phyloP scores from a whole-genome alignment of 2,888 invertebrate genomes.

The Drosophila austrosaltans region DNA sequence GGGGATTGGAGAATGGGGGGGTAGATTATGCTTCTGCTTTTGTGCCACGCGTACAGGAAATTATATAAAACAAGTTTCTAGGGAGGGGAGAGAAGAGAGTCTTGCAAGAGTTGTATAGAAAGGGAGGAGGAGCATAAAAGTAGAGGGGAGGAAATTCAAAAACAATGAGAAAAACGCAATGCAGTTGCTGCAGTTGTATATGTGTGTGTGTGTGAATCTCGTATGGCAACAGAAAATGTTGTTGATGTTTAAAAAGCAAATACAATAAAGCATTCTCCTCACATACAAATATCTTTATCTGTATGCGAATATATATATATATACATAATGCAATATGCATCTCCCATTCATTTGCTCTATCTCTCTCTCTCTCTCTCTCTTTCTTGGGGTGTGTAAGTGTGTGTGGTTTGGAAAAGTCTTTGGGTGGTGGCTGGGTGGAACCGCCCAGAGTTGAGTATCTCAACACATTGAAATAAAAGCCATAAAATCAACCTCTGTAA shows the following conservation, averaged over 20 bases:
- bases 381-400: constrained; percentile 21
- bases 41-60: constrained; percentile 79
- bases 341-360: constrained; percentile 18
- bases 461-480: constrained; percentile 59
- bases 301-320: constrained; percentile 11
- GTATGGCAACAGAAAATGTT: constrained; percentile 61
- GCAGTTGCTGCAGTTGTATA: constrained; percentile 46
- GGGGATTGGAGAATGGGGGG: constrained; percentile 21
- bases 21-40: constrained; percentile 65
- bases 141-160: constrained; percentile 31
- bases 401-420: constrained; percentile 45
- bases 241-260: constrained; percentile 69
- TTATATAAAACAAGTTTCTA: constrained; percentile 76
- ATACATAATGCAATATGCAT: constrained; percentile 18
- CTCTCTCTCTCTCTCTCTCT: constrained; percentile 20
- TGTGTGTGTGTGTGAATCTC: constrained; percentile 37
- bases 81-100: constrained; percentile 6
- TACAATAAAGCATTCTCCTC: constrained; percentile 63
- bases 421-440: constrained; percentile 58
- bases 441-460: constrained; percentile 51
- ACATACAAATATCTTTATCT: constrained; percentile 23
- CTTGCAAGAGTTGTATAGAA: neutral
- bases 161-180: constrained; percentile 68
- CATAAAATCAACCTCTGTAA: constrained; percentile 27
- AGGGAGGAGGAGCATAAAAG: neutral